Percentiles rank a stretch among this genome's conserved stretches.
phyloP scores from a whole-genome alignment of 2,888 invertebrate genomes.

The Andrena haemorrhoa region DNA sequence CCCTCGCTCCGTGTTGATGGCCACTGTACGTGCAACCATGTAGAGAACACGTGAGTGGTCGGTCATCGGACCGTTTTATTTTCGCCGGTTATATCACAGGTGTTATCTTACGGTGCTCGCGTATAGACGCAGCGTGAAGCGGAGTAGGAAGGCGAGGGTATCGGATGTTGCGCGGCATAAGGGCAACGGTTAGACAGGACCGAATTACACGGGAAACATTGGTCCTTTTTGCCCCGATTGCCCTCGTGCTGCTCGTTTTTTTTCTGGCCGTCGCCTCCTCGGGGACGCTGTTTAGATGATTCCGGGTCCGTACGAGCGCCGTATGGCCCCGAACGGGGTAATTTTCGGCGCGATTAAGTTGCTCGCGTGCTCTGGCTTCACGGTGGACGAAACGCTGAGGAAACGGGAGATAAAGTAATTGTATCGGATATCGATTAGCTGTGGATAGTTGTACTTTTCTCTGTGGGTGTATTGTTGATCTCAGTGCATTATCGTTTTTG shows the following conservation, averaged over 20 bases:
- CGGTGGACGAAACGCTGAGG: not conserved
- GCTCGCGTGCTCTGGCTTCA: not conserved
- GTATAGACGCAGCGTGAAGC: slow-evolving; percentile 53
- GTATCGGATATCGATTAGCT: no score
- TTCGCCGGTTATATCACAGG: slow-evolving; percentile 72
- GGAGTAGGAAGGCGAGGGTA: slow-evolving; percentile 64
- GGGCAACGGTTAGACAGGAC: slow-evolving; percentile 75
- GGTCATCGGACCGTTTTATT: slow-evolving; percentile 70
- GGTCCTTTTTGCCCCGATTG: slow-evolving; percentile 49
- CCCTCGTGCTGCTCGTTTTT: slow-evolving; percentile 29
- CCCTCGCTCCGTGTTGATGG: slow-evolving; percentile 21
- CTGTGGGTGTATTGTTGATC: no score
- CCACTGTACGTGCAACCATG: slow-evolving; percentile 38
- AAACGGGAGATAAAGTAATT: not conserved
- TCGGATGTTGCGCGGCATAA: slow-evolving; percentile 79
- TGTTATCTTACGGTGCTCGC: slow-evolving; percentile 75
- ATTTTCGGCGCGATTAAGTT: slow-evolving; percentile 39
- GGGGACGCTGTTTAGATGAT: slow-evolving; percentile 41
- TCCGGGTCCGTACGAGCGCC: slow-evolving; percentile 51
- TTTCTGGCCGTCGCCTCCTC: not conserved
- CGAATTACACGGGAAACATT: slow-evolving; percentile 77
- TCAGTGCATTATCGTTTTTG: no score
- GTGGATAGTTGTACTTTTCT: no score
- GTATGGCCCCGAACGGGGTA: slow-evolving; percentile 29
- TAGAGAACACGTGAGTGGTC: slow-evolving; percentile 45